Evolutionary conservation across 2,113 vertebrate genomes (phyloP), one percentile per base, ranked within the genome.

Genomic region (Lates calcarifer): DNA sequence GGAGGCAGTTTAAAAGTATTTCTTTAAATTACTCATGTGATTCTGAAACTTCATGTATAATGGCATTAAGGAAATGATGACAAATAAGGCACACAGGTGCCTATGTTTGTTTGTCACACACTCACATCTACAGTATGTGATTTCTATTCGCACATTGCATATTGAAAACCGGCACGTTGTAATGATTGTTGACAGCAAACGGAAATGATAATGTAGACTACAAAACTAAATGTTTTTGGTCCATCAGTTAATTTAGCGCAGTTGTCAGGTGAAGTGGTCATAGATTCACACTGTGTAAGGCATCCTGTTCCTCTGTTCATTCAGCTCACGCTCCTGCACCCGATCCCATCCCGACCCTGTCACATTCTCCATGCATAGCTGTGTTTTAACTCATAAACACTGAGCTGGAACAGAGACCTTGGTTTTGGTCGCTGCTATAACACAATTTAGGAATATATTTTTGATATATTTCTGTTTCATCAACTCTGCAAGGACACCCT

Each of bases 381-480:
- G 74, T 62, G 55, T 64, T 74, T 43, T 47, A 62, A 11, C 69
- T 62, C 37, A 37, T 47, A 74, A 35, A 68, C 39, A 69, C 47
- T 12, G 67, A 63, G 39, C 74, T 65, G 69, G 64, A 74, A 63
- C 24, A 68, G 61, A 74, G 47, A 70, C 80, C 66, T 83, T 83
- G 84, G 51, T 39, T 71, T 49, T 33, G 72, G 72, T 71, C 43
- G 45, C 28, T 26, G 53, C 78, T 31, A 56, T 35, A 39, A 77
- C 73, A 67, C 56, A 82, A 73, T 74, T 56, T 58, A 43, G 49
- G 29, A 28, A 33, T 15, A 31, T 12, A 12, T 58, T 72, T 75
- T 28, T 75, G 51, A 80, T 60, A 51, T 53, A 75, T 65, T 75
- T 76, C 65, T 60, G 22, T 81, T 67, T 74, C 64, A 70, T 82